A percentile compares a stretch with the other conserved stretches of the same genome.
Conservation (phyloP, 2,113 vertebrate species). For the Porphyrio hochstetteri region DNA sequence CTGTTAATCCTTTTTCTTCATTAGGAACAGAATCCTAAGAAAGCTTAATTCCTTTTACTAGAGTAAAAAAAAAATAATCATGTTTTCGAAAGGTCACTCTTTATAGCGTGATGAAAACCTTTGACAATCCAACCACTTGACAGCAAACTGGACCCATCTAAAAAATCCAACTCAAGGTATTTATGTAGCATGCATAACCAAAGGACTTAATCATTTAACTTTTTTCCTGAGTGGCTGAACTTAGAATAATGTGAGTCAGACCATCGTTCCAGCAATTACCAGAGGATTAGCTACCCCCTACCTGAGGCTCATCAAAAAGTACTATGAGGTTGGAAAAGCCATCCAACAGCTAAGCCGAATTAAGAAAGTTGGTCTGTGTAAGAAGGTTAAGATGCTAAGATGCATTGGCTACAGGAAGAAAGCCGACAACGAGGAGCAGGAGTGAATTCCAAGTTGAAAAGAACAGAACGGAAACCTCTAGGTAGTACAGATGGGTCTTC, state of each 20-base stretch:
- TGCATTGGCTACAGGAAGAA: neutral
- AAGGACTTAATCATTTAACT: neutral
- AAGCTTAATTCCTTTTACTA: neutral
- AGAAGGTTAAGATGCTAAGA: conserved; percentile 7
- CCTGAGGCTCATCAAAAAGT: neutral
- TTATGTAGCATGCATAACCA: neutral
- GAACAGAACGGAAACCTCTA: neutral
- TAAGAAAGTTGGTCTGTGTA: neutral
- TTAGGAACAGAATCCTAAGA: neutral
- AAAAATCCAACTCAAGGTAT: neutral
- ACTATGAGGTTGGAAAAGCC: neutral
- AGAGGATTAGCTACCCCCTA: neutral
- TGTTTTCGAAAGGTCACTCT: neutral
- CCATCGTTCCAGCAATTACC: neutral
- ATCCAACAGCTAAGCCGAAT: neutral
- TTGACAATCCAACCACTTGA: neutral
- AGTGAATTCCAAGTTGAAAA: neutral
- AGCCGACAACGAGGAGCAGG: neutral
- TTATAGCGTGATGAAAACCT: neutral
- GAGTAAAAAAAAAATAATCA: neutral
- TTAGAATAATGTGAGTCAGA: neutral
- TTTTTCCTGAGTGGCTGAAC: neutral
- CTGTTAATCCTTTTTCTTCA: neutral
- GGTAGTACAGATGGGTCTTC: conserved; percentile 12
- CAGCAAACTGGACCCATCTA: neutral